Conservation (phyloP, 2,888 invertebrate genomes). For the Lottia gigantea region DNA sequence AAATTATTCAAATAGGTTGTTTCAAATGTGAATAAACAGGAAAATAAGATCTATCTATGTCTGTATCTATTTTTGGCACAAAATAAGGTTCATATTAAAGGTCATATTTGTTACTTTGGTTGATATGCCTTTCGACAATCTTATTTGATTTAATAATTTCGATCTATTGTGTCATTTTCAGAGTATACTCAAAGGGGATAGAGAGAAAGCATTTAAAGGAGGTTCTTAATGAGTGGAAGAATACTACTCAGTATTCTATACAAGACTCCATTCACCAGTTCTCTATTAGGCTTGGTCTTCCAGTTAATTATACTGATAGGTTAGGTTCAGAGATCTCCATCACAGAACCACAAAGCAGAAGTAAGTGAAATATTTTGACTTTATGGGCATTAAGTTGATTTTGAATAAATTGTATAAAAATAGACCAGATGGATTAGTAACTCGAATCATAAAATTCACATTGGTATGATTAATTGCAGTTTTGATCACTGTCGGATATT, state of each 20-base stretch:
- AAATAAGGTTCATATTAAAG: neutral
- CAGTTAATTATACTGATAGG: constrained; percentile 17
- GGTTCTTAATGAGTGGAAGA: constrained; percentile 46
- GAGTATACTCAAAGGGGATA: constrained; percentile 48
- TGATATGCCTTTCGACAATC: neutral
- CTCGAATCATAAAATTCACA: too few relatives aligned
- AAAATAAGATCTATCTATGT: too few relatives aligned
- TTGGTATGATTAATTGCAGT: too few relatives aligned
- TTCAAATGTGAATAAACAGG: neutral
- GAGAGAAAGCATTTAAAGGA: constrained; percentile 36
- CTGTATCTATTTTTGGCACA: too few relatives aligned
- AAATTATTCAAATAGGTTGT: too few relatives aligned
- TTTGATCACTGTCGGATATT: too few relatives aligned
- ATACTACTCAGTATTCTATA: constrained; percentile 34
- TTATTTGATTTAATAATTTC: neutral
- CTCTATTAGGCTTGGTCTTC: constrained; percentile 46
- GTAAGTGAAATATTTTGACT: too few relatives aligned
- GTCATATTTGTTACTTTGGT: neutral
- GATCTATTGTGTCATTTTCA: constrained; percentile 22
- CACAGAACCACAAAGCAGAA: too few relatives aligned
- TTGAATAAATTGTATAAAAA: too few relatives aligned
- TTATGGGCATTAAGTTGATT: too few relatives aligned
- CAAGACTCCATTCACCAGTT: constrained; percentile 49
- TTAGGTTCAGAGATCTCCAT: too few relatives aligned
- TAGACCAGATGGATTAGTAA: too few relatives aligned